Evolutionary conservation across 2,113 vertebrate species (phyloP).

Genomic region (Bettongia penicillata): DNA sequence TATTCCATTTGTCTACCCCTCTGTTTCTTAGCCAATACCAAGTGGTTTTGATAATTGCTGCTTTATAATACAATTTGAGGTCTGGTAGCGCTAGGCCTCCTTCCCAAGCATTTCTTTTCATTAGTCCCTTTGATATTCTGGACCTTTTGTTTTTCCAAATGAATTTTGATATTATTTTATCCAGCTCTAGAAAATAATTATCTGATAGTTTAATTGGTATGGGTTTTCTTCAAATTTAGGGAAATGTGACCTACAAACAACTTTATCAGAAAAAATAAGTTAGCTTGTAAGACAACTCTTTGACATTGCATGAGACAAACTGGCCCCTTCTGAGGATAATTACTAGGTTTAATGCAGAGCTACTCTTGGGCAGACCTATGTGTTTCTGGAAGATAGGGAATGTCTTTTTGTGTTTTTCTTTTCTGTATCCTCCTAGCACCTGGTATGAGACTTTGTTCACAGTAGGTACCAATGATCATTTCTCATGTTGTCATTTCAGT

Average conservation of each 20-base stretch:
- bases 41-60: too few relatives aligned
- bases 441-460: slow-evolving; percentile 39
- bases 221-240: slow-evolving; percentile 42
- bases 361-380: slow-evolving; percentile 38
- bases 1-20: too few relatives aligned
- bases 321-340: neutral
- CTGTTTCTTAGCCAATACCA: too few relatives aligned
- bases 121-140: too few relatives aligned
- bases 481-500: slow-evolving; percentile 53
- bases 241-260: slow-evolving; percentile 28
- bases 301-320: slow-evolving; percentile 30
- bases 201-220: too few relatives aligned
- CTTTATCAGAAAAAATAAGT: slow-evolving; percentile 34
- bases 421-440: slow-evolving; percentile 51
- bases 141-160: too few relatives aligned
- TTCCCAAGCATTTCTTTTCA: too few relatives aligned
- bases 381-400: slow-evolving; percentile 42
- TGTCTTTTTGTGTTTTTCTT: slow-evolving; percentile 47
- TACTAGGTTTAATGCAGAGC: neutral
- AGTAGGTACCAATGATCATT: slow-evolving; percentile 60
- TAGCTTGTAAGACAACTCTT: neutral
- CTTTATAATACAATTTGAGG: too few relatives aligned
- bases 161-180: too few relatives aligned
- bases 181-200: too few relatives aligned
- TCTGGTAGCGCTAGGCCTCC: too few relatives aligned